A percentile compares a stretch with the other conserved stretches of the same genome.
Evolutionary conservation across 2,888 invertebrate genomes (phyloP).

Genomic region (Caenorhabditis doughertyi): DNA sequence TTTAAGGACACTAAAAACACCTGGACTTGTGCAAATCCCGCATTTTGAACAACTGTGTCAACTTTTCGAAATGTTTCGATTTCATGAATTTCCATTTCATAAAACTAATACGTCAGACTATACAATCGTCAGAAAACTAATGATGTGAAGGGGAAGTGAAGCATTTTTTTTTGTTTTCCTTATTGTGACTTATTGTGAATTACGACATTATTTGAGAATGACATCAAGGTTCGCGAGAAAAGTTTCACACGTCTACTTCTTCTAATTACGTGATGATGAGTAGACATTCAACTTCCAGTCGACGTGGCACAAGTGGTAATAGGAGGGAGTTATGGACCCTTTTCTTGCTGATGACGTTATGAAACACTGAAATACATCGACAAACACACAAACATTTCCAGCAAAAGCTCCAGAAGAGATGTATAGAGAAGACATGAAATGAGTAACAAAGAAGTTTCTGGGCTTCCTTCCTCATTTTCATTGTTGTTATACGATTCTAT

Average conservation of each 20-base stretch:
- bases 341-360: constrained; percentile 32
- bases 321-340: not conserved
- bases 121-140: constrained; percentile 21
- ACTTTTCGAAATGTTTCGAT: constrained; percentile 23
- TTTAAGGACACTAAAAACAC: constrained; percentile 45
- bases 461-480: constrained; percentile 10
- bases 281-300: constrained; percentile 2
- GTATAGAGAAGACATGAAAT: constrained; percentile 1
- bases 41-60: constrained; percentile 32
- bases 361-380: constrained; percentile 6
- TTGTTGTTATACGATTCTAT: constrained; percentile 40
- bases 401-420: constrained; percentile 3
- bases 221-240: constrained; percentile 48
- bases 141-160: constrained; percentile 29
- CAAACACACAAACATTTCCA: not conserved
- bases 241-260: constrained; percentile 9
- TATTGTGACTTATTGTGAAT: constrained; percentile 1
- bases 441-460: constrained; percentile 52
- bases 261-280: constrained; percentile 34
- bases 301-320: constrained; percentile 27
- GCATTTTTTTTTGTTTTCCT: constrained; percentile 18
- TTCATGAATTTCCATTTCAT: not conserved
- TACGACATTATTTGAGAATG: constrained; percentile 12
- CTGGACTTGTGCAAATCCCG: constrained; percentile 41
- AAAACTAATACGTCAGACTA: constrained; percentile 15